Conservation (phyloP, 2,888 invertebrate genomes). For the Hydrotaea diabolus region DNA sequence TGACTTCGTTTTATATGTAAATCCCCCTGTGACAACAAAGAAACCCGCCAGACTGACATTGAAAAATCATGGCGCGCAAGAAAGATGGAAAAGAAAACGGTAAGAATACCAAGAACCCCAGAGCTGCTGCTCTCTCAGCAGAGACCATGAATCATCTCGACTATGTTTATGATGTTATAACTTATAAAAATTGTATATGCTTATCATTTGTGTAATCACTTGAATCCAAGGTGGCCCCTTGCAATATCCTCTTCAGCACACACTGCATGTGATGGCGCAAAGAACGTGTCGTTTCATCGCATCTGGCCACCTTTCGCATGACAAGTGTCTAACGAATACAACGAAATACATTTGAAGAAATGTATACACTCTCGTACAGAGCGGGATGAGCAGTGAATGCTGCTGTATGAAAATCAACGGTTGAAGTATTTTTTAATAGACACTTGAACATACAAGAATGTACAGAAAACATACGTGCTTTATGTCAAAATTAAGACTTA, state of each 20-base stretch:
- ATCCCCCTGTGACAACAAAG: slow-evolving; percentile 1
- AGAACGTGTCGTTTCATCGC: neutral
- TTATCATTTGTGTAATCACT: neutral
- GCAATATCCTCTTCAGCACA: neutral
- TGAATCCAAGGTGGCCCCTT: neutral
- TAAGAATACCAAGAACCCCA: neutral
- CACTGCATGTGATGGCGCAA: neutral
- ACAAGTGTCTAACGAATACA: neutral
- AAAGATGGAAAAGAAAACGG: neutral
- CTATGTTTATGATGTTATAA: slow-evolving; percentile 3
- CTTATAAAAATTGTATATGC: neutral
- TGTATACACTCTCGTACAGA: neutral
- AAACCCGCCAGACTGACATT: neutral
- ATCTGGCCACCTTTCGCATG: neutral
- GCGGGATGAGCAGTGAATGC: neutral
- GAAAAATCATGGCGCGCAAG: neutral
- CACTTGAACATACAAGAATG: neutral
- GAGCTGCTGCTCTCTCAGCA: neutral
- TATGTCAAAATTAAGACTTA: slow-evolving; percentile 4
- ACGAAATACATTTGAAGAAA: neutral
- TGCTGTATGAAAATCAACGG: neutral
- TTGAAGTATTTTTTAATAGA: neutral
- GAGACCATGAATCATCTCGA: slow-evolving; percentile 22
- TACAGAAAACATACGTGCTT: neutral
- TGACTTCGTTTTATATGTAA: neutral